Base-by-base conservation (phyloP, 2,888 invertebrate species). In the Empis livida region DNA sequence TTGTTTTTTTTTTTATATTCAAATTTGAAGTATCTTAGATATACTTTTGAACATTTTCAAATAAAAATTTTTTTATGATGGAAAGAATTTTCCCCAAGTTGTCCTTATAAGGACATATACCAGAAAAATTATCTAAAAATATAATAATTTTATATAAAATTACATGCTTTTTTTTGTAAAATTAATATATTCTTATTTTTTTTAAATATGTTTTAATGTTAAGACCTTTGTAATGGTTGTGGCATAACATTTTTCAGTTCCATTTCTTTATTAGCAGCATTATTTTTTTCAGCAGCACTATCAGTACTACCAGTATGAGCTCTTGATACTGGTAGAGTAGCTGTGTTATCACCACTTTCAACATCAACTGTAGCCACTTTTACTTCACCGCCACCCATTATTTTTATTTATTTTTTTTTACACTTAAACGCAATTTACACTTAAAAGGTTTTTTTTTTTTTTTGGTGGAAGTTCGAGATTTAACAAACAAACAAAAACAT, bases 301-400 rank as follows among this genome's bases (percentile, higher is more conserved):
- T 77, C 76, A 63, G 82, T 83, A 59, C 79, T 80, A 56, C 81
- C 79, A 54, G 72, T 72, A 63, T 75, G 73, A 41, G 82, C 80
- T 63, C 85, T 79, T 53, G 85, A 85, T 50, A 88, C 88, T 58
- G 88, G 89, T 69, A 89, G 76, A 40, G 89, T 89, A 68, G 88
- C 89, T 82, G 88, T 88, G 66, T 89, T 88, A 77, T 88, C 87
- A 59, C 84, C 82, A 56, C 84, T 77, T 72, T 89, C 89, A 62
- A 87, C 78, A 71, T 89, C 88, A 60, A 90, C 90, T 50, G 89
- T 89, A 58, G 89, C 84, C 70, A 89, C 87, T 76, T 88, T 89
- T 71, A 88, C 83, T 73, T 89, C 87, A 64, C 76, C 76, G 65
- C 80, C 80, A 58, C 77, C 76, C 77, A 79, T 78, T 56, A 50